Evolutionary conservation across 2,888 invertebrate species (phyloP).

Genomic region (Eupithecia abbreviata): DNA sequence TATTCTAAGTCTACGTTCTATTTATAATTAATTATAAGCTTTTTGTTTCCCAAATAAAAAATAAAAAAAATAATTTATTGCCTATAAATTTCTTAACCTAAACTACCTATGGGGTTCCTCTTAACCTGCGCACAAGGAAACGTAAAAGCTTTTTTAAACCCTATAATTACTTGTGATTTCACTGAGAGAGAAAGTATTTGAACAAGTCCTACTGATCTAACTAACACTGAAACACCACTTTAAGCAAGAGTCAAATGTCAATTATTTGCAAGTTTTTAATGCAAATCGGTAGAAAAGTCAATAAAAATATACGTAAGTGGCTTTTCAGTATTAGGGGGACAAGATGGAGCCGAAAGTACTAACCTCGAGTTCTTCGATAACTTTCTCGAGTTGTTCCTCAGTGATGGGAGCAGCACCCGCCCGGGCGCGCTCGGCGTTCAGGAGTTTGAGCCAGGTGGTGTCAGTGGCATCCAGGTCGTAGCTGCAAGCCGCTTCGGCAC

Average conservation of each 20-base stretch:
- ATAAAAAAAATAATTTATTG: no score
- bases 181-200: no score
- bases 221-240: not conserved
- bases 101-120: no score
- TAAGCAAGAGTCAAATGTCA: not conserved
- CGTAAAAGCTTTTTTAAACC: no score
- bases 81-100: no score
- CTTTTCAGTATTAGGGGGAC: not conserved
- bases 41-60: no score
- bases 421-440: slow-evolving; percentile 94
- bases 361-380: slow-evolving; percentile 95
- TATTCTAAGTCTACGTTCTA: no score
- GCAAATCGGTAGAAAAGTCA: no score
- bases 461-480: slow-evolving; percentile 98
- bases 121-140: no score
- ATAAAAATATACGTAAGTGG: not conserved
- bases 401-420: slow-evolving; percentile 89
- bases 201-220: no score
- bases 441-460: slow-evolving; percentile 92
- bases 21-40: no score
- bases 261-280: not conserved
- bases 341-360: slow-evolving; percentile 40
- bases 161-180: no score
- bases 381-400: slow-evolving; percentile 95
- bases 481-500: slow-evolving; percentile 96